Evolutionary conservation across 2,797 vertebrate genomes (phyloP).

Genomic region (Mionectes olivaceus): DNA sequence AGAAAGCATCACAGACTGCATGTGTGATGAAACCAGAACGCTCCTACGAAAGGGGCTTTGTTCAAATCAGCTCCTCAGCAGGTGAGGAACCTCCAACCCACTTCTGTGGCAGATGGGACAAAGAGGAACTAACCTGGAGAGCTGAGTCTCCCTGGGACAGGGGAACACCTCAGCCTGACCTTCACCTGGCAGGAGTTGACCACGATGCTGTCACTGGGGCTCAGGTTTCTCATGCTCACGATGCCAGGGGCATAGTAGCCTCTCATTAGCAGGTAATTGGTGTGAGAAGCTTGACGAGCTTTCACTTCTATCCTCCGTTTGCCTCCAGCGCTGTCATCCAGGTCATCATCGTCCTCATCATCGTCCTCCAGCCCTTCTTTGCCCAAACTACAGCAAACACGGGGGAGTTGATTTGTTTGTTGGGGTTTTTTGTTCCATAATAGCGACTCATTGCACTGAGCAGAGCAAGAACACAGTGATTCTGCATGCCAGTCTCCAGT

Average conservation of each 20-base stretch:
- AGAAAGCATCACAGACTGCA: not conserved
- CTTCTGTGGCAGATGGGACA: not conserved
- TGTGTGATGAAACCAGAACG: not conserved
- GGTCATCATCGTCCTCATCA: slow-evolving; percentile 78
- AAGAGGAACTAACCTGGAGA: slow-evolving; percentile 71
- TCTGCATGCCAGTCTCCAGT: not conserved
- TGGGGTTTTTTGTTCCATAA: not conserved
- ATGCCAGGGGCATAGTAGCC: slow-evolving; percentile 90
- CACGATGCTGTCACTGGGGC: slow-evolving; percentile 90
- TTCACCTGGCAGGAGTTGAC: slow-evolving; percentile 91
- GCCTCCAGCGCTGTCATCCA: slow-evolving; percentile 79
- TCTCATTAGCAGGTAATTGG: slow-evolving; percentile 94
- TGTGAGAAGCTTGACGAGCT: slow-evolving; percentile 91
- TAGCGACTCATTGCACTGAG: not conserved
- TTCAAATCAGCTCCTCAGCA: not conserved
- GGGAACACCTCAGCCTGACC: slow-evolving; percentile 81
- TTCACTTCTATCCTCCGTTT: slow-evolving; percentile 86
- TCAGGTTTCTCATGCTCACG: slow-evolving; percentile 85
- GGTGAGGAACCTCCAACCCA: not conserved
- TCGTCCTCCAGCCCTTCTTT: slow-evolving; percentile 87
- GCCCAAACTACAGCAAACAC: slow-evolving; percentile 78
- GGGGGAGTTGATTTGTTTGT: not conserved
- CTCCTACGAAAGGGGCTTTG: not conserved
- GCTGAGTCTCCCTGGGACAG: slow-evolving; percentile 73
- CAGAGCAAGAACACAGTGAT: not conserved